Evolutionary conservation across 2,797 vertebrate species (phyloP).

Genomic region (Tiaroga cobitis): DNA sequence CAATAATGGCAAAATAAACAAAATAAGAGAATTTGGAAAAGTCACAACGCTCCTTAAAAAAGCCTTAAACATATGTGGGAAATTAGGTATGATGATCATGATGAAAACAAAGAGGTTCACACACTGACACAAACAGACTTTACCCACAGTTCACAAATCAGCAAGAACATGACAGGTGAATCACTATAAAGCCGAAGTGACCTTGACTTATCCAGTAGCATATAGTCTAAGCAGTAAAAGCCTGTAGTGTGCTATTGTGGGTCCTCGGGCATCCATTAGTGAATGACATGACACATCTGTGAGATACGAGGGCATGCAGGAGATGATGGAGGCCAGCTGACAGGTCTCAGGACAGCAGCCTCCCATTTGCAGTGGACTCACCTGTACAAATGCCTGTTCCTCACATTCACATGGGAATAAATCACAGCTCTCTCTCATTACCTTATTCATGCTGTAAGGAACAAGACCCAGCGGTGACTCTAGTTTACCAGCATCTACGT

Average conservation of each 20-base stretch:
- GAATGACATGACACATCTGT: constrained; percentile 76
- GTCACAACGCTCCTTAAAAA: neutral
- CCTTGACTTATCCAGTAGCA: constrained; percentile 74
- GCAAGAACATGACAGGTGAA: constrained; percentile 74
- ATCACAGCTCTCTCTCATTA: constrained; percentile 63
- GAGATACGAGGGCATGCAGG: constrained; percentile 63
- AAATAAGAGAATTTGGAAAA: neutral
- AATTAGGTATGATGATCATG: neutral
- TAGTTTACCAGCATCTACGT: constrained; percentile 53
- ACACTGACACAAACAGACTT: constrained; percentile 28
- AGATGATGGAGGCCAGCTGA: constrained; percentile 74
- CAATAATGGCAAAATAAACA: neutral
- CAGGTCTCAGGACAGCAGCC: constrained; percentile 65
- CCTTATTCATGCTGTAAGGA: constrained; percentile 71
- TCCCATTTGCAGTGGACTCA: constrained; percentile 64
- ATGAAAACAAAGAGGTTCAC: neutral
- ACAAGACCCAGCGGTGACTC: constrained; percentile 65
- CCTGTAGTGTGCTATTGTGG: constrained; percentile 77
- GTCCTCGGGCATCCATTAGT: constrained; percentile 77
- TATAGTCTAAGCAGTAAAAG: constrained; percentile 77
- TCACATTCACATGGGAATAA: constrained; percentile 66
- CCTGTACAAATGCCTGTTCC: constrained; percentile 44
- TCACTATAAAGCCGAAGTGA: constrained; percentile 72
- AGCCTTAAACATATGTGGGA: neutral
- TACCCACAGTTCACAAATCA: constrained; percentile 74